Conservation (phyloP, 2,888 invertebrate species). For the Xanthia togata region DNA sequence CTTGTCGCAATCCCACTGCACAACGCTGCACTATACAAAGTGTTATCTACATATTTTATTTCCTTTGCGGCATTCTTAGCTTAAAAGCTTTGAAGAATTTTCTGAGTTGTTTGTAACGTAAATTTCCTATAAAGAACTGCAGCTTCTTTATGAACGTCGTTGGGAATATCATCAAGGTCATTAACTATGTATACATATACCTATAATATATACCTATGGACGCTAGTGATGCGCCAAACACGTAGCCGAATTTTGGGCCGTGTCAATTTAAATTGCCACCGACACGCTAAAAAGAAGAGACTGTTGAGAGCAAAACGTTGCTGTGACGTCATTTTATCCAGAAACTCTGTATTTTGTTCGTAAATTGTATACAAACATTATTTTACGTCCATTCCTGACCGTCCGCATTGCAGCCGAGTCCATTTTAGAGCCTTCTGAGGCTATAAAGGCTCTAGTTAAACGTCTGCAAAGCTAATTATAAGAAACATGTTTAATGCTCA, state of each 20-base stretch:
- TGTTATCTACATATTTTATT: conserved; percentile 57
- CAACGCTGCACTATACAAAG: conserved; percentile 52
- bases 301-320: background rate
- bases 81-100: conserved; percentile 15
- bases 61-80: conserved; percentile 24
- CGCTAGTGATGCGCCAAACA: no score
- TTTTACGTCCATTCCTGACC: conserved; percentile 62
- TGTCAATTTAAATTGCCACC: no score
- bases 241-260: no score
- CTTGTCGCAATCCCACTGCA: conserved; percentile 67
- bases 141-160: background rate
- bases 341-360: background rate
- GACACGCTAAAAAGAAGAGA: no score
- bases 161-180: background rate
- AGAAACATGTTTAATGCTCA: conserved; percentile 73
- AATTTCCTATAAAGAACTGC: background rate
- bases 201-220: no score
- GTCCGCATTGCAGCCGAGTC: conserved; percentile 75
- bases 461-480: conserved; percentile 72
- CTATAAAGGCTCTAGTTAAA: conserved; percentile 73
- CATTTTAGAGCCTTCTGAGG: conserved; percentile 66
- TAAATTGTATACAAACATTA: background rate
- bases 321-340: background rate
- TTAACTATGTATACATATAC: no score
- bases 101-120: background rate